Conservation (phyloP, 2,113 vertebrate species). For the Eonycteris spelaea region DNA sequence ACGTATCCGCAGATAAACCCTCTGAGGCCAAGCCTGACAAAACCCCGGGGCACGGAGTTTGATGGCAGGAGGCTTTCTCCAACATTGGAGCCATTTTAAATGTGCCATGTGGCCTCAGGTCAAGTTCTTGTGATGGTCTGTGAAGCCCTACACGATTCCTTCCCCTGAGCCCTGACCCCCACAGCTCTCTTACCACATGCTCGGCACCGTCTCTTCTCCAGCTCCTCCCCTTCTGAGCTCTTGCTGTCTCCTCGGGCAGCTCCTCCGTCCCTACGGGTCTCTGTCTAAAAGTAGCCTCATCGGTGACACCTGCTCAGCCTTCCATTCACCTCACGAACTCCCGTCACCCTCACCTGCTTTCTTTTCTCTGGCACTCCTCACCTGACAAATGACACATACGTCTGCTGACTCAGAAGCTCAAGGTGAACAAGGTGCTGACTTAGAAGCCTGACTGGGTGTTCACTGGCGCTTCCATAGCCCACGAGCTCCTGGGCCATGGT, state of each 20-base stretch:
- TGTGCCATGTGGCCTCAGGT: not conserved
- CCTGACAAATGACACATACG: rapidly evolving
- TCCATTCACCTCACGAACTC: rapidly evolving
- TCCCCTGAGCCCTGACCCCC: rapidly evolving
- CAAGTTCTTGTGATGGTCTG: not conserved
- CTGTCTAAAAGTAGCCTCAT: rapidly evolving
- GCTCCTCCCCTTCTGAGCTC: not conserved
- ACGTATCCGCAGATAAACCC: rapidly evolving
- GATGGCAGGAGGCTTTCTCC: not conserved
- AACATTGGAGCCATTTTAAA: too few species aligned
- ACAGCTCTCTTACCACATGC: rapidly evolving
- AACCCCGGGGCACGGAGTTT: not conserved
- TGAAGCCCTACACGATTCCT: not conserved
- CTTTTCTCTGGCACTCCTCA: not conserved
- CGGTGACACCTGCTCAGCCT: rapidly evolving
- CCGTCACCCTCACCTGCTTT: not conserved
- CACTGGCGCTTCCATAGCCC: rapidly evolving
- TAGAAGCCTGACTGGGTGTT: rapidly evolving
- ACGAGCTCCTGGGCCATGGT: rapidly evolving
- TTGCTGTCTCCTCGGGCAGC: too few species aligned
- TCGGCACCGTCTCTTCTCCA: rapidly evolving
- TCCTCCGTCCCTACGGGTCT: rapidly evolving
- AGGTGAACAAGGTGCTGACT: not conserved
- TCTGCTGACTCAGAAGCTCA: not conserved
- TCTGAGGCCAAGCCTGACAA: not conserved